These are phyloP conservation scores for Drosophila setosimentum DNA, from an alignment of 2,888 invertebrate species.

Conservation along the genomic window DNA sequence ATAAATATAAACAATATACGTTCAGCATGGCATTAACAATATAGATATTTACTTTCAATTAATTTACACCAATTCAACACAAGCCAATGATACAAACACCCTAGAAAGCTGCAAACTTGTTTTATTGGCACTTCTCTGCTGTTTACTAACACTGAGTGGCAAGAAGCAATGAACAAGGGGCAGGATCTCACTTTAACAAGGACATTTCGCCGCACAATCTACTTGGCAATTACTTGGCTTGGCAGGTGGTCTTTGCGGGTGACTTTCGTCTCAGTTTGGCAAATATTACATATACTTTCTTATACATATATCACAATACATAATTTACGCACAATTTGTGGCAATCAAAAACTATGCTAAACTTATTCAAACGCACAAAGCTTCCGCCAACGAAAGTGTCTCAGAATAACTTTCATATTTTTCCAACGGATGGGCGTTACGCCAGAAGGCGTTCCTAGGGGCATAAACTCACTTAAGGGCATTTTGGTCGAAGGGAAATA, in stretches of 20 bases:
- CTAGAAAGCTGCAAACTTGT: slow-evolving; percentile 2
- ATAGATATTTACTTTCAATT: slow-evolving; percentile 58
- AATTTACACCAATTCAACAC: slow-evolving; percentile 31
- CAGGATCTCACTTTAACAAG: slow-evolving; percentile 33
- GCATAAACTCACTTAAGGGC: slow-evolving; percentile 45
- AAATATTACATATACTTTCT: slow-evolving; percentile 25
- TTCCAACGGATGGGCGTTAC: neutral
- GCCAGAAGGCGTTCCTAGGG: slow-evolving; percentile 35
- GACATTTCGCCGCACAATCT: slow-evolving; percentile 6
- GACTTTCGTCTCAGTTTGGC: slow-evolving; percentile 28
- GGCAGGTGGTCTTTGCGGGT: slow-evolving; percentile 43
- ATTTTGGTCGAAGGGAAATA: slow-evolving; percentile 33
- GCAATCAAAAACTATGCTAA: slow-evolving; percentile 70
- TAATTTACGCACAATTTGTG: slow-evolving; percentile 73
- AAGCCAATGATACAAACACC: neutral
- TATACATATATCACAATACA: slow-evolving; percentile 47
- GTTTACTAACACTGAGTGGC: slow-evolving; percentile 23
- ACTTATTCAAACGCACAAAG: slow-evolving; percentile 53
- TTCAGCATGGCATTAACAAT: slow-evolving; percentile 9
- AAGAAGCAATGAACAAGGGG: neutral
- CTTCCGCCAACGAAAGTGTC: slow-evolving; percentile 15
- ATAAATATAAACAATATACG: neutral
- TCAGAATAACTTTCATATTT: slow-evolving; percentile 1
- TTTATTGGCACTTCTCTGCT: slow-evolving; percentile 31
- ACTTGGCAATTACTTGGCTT: slow-evolving; percentile 12